Conservation (phyloP, 2,113 vertebrate genomes). For the Hemichromis elongatus region DNA sequence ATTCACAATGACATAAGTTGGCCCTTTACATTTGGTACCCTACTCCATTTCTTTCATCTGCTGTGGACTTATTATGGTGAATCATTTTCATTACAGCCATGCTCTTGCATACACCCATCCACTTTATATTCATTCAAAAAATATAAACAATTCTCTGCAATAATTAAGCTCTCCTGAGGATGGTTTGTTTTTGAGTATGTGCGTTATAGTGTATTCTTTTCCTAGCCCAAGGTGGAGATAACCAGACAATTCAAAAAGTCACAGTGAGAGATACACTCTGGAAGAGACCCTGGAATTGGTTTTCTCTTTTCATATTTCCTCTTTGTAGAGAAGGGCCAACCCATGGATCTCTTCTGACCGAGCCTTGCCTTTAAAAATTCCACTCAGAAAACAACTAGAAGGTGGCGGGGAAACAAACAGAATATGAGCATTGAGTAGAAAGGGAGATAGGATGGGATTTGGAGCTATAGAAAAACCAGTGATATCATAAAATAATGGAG, state of each 20-base stretch:
- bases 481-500: neutral
- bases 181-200: neutral
- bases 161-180: neutral
- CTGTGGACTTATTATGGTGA: neutral
- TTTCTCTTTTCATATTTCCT: neutral
- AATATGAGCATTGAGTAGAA: neutral
- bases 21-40: neutral
- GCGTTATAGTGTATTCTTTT: neutral
- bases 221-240: neutral
- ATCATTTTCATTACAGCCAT: slow-evolving; percentile 27
- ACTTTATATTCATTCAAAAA: neutral
- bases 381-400: slow-evolving; percentile 26
- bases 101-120: neutral
- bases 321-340: neutral
- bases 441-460: neutral
- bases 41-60: neutral
- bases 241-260: neutral
- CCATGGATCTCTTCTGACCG: neutral
- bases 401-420: neutral
- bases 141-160: neutral
- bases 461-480: neutral
- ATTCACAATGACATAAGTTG: neutral
- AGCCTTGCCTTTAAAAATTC: slow-evolving; percentile 2
- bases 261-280: neutral
- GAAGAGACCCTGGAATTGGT: neutral